These are phyloP conservation scores for Ophion costatus DNA, from an alignment of 2,888 invertebrate species.

Conservation along the genomic window DNA sequence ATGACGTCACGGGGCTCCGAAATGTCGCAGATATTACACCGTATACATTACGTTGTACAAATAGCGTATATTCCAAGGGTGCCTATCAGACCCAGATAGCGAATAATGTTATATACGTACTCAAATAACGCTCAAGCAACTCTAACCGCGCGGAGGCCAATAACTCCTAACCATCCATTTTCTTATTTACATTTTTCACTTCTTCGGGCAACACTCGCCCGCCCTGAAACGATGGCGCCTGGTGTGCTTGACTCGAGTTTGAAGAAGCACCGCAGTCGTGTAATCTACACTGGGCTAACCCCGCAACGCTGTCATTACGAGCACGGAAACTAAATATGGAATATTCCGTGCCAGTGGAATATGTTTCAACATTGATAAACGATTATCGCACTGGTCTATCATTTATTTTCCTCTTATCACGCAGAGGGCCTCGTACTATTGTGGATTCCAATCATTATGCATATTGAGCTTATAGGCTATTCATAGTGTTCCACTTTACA, in stretches of 20 bases:
- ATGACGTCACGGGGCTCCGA: slow-evolving; percentile 29
- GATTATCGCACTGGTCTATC: no score
- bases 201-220: slow-evolving; percentile 24
- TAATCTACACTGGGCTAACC: slow-evolving; percentile 37
- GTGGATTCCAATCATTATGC: no score
- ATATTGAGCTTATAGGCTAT: no score
- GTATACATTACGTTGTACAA: neutral
- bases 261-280: slow-evolving; percentile 44
- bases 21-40: slow-evolving; percentile 36
- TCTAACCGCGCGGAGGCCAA: slow-evolving; percentile 23
- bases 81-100: neutral
- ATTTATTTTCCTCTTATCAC: no score
- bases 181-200: slow-evolving; percentile 63
- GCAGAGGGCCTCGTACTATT: no score
- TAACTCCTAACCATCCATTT: slow-evolving; percentile 51
- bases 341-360: neutral
- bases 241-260: slow-evolving; percentile 62
- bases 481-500: no score
- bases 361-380: no score
- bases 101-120: neutral
- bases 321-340: neutral
- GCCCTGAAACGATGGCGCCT: slow-evolving; percentile 43
- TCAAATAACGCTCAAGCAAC: slow-evolving; percentile 51
- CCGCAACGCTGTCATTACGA: neutral
- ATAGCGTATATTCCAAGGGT: slow-evolving; percentile 1